A percentile compares a stretch with the other conserved stretches of the same genome.
Conservation (phyloP, 2,797 vertebrate species). For the Labroides dimidiatus region DNA sequence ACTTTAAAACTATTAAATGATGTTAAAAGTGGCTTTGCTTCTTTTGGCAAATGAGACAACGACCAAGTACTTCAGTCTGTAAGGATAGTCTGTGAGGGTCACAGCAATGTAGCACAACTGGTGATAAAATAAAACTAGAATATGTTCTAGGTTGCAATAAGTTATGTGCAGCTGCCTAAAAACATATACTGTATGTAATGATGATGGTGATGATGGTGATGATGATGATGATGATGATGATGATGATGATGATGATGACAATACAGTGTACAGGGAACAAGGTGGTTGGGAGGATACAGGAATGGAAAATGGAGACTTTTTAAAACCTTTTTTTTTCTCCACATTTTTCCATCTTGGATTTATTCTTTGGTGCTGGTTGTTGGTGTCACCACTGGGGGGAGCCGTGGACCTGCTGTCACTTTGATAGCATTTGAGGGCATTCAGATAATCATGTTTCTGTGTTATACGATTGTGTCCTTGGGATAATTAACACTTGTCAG, state of each 20-base stretch:
- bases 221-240: constrained; percentile 10
- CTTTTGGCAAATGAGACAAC: constrained; percentile 19
- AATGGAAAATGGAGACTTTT: constrained; percentile 15
- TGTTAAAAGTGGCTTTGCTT: constrained; percentile 53
- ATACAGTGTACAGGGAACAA: constrained; percentile 2
- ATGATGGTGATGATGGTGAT: no score
- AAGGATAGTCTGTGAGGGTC: constrained; percentile 8
- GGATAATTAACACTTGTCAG: background rate
- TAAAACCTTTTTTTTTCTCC: constrained; percentile 9
- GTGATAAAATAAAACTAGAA: background rate
- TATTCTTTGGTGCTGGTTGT: constrained; percentile 19
- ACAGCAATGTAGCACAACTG: constrained; percentile 26
- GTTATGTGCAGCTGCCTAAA: constrained; percentile 34
- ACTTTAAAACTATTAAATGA: constrained; percentile 24
- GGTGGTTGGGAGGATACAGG: constrained; percentile 3
- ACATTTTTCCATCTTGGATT: background rate
- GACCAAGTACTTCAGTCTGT: constrained; percentile 14
- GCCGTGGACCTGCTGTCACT: constrained; percentile 51
- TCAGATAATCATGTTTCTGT: background rate
- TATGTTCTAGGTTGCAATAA: background rate
- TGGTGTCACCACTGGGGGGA: constrained; percentile 64
- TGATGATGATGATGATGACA: constrained; percentile 15
- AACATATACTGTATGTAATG: constrained; percentile 4
- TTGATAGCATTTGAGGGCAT: background rate
- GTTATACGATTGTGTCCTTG: background rate